Conservation (phyloP, 2,888 invertebrate species). For the Limnephilus auricula region DNA sequence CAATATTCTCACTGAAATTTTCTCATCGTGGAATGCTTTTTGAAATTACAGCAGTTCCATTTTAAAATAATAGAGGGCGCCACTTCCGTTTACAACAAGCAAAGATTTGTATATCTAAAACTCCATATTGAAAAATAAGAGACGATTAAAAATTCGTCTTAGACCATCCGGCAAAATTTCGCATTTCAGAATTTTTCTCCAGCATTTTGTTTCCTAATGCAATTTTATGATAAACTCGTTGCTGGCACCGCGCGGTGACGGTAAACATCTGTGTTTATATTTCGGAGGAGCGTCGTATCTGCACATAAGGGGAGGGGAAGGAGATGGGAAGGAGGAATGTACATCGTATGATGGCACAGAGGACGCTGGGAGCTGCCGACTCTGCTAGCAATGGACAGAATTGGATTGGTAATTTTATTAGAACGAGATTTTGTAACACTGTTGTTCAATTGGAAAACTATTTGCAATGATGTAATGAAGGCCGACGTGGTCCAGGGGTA, state of each 20-base stretch:
- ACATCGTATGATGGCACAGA: not conserved
- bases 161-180: not conserved
- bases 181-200: not conserved
- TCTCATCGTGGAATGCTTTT: too few species aligned
- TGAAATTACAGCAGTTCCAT: too few species aligned
- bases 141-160: not conserved
- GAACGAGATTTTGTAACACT: not conserved
- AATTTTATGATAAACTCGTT: conserved; percentile 31
- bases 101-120: not conserved
- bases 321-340: not conserved
- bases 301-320: not conserved
- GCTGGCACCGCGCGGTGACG: not conserved
- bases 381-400: not conserved
- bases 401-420: not conserved
- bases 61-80: too few species aligned
- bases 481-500: too few species aligned
- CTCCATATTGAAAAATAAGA: not conserved
- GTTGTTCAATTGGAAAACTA: not conserved
- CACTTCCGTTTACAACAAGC: too few species aligned
- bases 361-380: not conserved
- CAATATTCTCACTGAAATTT: too few species aligned
- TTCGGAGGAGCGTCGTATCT: not conserved
- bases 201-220: conserved; percentile 18
- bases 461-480: too few species aligned
- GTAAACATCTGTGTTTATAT: conserved; percentile 23